These are phyloP conservation scores for Hemistola chrysoprasaria DNA, from an alignment of 2,888 invertebrate genomes.

Conservation along the genomic window DNA sequence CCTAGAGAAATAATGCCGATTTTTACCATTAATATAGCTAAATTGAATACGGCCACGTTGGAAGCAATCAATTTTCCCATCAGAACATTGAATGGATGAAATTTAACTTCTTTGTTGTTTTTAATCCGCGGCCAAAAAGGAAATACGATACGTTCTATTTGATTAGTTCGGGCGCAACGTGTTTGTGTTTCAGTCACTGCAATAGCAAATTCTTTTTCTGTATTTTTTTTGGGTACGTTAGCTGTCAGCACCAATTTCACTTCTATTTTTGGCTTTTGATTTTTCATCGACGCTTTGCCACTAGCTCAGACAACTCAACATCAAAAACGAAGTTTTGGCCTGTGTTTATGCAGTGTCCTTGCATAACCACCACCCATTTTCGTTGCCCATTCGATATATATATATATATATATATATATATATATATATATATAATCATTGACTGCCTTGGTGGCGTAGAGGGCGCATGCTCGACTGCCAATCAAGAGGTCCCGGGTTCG, in stretches of 20 bases:
- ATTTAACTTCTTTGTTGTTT: slow-evolving; percentile 20
- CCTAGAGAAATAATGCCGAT: slow-evolving; percentile 36
- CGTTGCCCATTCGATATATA: too few relatives aligned
- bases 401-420: too few relatives aligned
- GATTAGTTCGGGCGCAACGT: slow-evolving; percentile 21
- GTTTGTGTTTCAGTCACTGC: slow-evolving; percentile 22
- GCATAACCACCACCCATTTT: too few relatives aligned
- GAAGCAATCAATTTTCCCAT: slow-evolving; percentile 19
- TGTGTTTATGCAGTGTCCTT: too few relatives aligned
- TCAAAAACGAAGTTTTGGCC: too few relatives aligned
- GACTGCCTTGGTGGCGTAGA: too few relatives aligned
- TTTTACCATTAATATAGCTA: slow-evolving; percentile 33
- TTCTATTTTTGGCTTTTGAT: slow-evolving; percentile 10
- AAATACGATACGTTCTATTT: slow-evolving; percentile 18
- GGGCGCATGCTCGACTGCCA: too few relatives aligned
- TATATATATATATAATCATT: too few relatives aligned
- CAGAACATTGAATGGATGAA: slow-evolving; percentile 8
- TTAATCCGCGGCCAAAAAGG: slow-evolving; percentile 13
- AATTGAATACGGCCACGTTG: slow-evolving; percentile 29
- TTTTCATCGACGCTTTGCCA: slow-evolving; percentile 20
- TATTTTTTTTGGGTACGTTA: slow-evolving; percentile 2
- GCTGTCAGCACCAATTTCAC: slow-evolving; percentile 5
- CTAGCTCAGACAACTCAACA: too few relatives aligned
- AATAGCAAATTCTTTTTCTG: slow-evolving; percentile 5
- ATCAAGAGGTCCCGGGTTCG: too few relatives aligned